These are phyloP conservation scores for Cactoblastis cactorum DNA, from an alignment of 2,888 invertebrate species.

Conservation along the genomic window DNA sequence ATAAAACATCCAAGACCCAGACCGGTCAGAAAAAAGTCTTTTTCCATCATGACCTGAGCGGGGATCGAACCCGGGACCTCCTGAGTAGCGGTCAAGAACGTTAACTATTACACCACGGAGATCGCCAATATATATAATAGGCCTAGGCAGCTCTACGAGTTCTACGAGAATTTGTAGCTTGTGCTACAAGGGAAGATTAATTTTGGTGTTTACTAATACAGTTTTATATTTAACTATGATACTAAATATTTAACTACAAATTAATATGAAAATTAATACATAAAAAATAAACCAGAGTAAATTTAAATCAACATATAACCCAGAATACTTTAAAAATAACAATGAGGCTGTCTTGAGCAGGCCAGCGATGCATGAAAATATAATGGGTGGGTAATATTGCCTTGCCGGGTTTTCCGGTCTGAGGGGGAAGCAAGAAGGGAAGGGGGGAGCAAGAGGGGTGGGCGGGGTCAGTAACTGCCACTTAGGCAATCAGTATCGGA, in stretches of 20 bases:
- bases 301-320: neutral
- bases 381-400: constrained; percentile 32
- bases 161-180: neutral
- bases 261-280: neutral
- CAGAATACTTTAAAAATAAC: constrained; percentile 18
- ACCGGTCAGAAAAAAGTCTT: too few species aligned
- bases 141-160: neutral
- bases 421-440: neutral
- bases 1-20: too few species aligned
- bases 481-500: constrained; percentile 33
- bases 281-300: neutral
- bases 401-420: constrained; percentile 17
- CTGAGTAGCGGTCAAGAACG: too few species aligned
- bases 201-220: too few species aligned
- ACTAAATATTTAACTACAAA: too few species aligned
- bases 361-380: constrained; percentile 28
- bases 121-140: too few species aligned
- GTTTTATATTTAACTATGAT: too few species aligned
- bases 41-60: too few species aligned
- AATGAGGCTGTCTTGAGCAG: constrained; percentile 9
- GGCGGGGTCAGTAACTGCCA: constrained; percentile 32
- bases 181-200: too few species aligned
- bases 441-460: constrained; percentile 17
- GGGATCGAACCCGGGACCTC: too few species aligned
- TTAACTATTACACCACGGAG: too few species aligned